Conservation (phyloP, 2,888 invertebrate species). For the Microctonus aethiopoides region DNA sequence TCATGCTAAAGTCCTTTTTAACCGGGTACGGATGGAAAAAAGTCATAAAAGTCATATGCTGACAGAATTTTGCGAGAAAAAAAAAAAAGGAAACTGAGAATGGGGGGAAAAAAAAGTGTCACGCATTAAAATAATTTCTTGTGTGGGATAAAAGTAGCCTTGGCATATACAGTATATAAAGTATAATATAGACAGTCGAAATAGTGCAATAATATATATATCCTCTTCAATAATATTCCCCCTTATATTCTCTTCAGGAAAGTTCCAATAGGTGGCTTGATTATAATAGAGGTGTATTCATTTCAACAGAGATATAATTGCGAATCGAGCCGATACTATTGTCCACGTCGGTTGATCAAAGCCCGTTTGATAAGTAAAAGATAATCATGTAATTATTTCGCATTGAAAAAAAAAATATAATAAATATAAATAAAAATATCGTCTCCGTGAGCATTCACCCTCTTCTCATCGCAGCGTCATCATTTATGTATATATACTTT, state of each 20-base stretch:
- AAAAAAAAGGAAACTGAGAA: no score
- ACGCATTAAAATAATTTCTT: neutral
- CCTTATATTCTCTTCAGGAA: neutral
- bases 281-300: conserved; percentile 63
- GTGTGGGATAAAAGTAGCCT: no score
- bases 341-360: conserved; percentile 57
- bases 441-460: conserved; percentile 44
- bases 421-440: no score
- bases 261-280: conserved; percentile 64
- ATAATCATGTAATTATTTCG: conserved; percentile 63
- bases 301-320: conserved; percentile 55
- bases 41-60: neutral
- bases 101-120: neutral
- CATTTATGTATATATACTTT: neutral
- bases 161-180: no score
- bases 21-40: neutral
- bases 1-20: neutral
- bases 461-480: conserved; percentile 4
- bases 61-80: no score
- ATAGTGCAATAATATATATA: conserved; percentile 43
- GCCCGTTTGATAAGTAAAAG: conserved; percentile 59
- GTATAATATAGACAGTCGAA: no score
- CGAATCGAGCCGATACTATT: conserved; percentile 59
- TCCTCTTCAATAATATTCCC: conserved; percentile 39
- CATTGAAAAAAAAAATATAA: neutral